Evolutionary conservation across 2,797 vertebrate species (phyloP), one percentile per base, ranked within the genome.

Genomic region (Harpagifer antarcticus): DNA sequence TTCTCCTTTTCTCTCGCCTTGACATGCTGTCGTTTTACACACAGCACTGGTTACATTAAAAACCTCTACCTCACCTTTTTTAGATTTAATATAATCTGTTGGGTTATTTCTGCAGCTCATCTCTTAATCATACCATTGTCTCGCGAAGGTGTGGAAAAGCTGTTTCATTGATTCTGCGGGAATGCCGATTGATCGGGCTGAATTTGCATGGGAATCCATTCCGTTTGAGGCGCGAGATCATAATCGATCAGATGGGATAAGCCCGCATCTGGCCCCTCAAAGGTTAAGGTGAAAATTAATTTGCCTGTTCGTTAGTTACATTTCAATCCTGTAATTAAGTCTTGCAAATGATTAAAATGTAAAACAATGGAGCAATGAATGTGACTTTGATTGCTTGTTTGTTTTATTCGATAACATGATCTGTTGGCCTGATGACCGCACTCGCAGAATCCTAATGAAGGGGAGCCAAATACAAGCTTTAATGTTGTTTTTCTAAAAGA

Each of bases 221-320:
- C 66, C 9, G 55, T 74, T 75, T 23, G 63, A 81, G 85, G 85
- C 54, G 55, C 70, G 87, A 87, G 91, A 89, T 91, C 83, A 80
- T 73, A 81, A 93, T 93, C 84, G 92, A 94, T 93, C 88, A 80
- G 83, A 12, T 11, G 82, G 87, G 89, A 90, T 90, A 80, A 72
- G 88, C 79, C 84, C 31, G 77, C 20, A 68, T 72, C 74, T 65
- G 77, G 70, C 72, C 85, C 20, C 63, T 33, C 68, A 85, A 78
- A 91, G 93, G 92, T 92, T 88, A 78, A 93, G 92, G 92, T 94
- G 91, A 93, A 94, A 92, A 93, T 93, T 83, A 87, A 93, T 94
- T 93, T 91, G 89, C 82, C 88, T 91, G 89, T 92, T 93, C 70
- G 89, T 91, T 89, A 83, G 76, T 82, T 88, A 90, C 87, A 68